These are phyloP conservation scores for Gavia stellata DNA, from an alignment of 2,113 vertebrate genomes.

Conservation along the genomic window DNA sequence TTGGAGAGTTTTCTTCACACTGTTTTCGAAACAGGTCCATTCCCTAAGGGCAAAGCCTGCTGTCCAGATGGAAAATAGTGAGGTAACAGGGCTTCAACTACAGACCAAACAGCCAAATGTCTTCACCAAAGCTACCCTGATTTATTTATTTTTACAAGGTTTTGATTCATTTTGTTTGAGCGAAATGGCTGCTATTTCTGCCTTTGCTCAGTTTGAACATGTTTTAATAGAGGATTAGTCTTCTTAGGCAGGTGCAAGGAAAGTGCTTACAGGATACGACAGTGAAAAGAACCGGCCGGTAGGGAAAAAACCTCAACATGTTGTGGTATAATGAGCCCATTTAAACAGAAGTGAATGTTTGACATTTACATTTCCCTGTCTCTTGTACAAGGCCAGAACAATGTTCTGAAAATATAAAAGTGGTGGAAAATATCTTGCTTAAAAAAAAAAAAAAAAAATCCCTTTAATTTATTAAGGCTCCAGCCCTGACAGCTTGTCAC, in stretches of 20 bases:
- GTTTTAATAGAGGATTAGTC: conserved; percentile 60
- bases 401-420: conserved; percentile 1
- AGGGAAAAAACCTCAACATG: conserved; percentile 4
- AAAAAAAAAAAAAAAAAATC: background rate
- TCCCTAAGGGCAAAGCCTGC: background rate
- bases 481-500: background rate
- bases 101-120: conserved; percentile 37
- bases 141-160: conserved; percentile 59
- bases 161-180: conserved; percentile 54
- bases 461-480: conserved; percentile 7
- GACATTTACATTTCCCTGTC: conserved; percentile 55
- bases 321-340: conserved; percentile 39
- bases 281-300: conserved; percentile 51
- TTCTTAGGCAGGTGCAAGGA: conserved; percentile 51
- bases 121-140: conserved; percentile 25
- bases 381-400: conserved; percentile 12
- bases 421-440: conserved; percentile 31
- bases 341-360: conserved; percentile 60
- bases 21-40: background rate
- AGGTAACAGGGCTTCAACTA: background rate
- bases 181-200: conserved; percentile 41
- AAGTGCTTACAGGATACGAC: conserved; percentile 37
- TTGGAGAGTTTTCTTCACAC: background rate
- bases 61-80: conserved; percentile 16
- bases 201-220: conserved; percentile 45